Base-by-base conservation (phyloP, 2,797 vertebrate species). In the Tachyglossus aculeatus region DNA sequence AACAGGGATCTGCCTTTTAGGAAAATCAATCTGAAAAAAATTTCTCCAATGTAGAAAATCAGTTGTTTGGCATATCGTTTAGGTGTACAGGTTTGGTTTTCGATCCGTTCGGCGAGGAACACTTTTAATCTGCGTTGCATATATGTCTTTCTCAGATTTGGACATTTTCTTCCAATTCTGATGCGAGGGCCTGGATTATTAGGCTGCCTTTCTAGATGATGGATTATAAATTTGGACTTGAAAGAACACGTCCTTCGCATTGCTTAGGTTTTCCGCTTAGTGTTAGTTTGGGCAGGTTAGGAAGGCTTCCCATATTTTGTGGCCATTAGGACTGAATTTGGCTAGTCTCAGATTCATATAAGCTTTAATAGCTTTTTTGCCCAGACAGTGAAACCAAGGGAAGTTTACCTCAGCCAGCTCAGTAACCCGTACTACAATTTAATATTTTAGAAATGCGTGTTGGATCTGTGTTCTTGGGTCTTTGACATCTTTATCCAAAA, bases 191-290 rank as follows among this genome's bases (percentile, higher is more conserved):
- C 78, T 75, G 64, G 80, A 86, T 67, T 65, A 38, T 62, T 77
- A 59, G 59, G 51, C 67, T 16, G 67, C 80, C 72, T 87, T 81
- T 81, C 48, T 60, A 75, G 38, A 19, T 77, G 74, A 55, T 0
- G 62, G 85, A 83, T 88, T 91, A 86, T 55, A 22, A 81, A 80
- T 88, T 84, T 88, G 84, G 84, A 89, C 74, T 18, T 68, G 55
- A 67, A 75, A 32, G 67, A 68, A 51, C 67, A n/a, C 1, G 2
- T 75, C 81, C n/a, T 82, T 74, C 78, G 60, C 40, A 47, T 55
- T 78, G 63, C 75, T 67, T 66, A 69, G 72, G 56, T 64, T 71
- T 68, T 59, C 80, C 83, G 78, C 83, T 88, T 78, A 79, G 57
- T 66, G 75, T 84, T 54, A 29, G 62, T 60, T 71, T 70, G 73